phyloP scores from a whole-genome alignment of 1,140 invertebrate species.

The Anoplophora glabripennis region DNA sequence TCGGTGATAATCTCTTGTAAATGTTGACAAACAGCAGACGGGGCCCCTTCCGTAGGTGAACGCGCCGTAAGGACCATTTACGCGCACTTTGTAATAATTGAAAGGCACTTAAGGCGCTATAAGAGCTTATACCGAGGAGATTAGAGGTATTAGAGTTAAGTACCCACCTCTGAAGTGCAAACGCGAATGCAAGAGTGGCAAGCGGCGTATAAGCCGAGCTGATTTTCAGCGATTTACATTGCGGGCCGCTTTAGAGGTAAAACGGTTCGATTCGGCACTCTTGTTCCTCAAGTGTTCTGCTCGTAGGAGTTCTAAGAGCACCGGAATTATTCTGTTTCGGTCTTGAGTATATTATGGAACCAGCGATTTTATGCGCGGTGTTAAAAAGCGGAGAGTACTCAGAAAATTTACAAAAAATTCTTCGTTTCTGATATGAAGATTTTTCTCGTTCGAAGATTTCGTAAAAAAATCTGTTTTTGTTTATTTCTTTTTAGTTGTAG shows the following conservation, averaged over 20 bases:
- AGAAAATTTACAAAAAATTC: no score
- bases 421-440: no score
- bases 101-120: slow-evolving; percentile 38
- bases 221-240: slow-evolving; percentile 26
- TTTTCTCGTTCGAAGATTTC: no score
- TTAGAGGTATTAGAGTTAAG: slow-evolving; percentile 34
- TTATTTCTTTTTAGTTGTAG: no score
- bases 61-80: slow-evolving; percentile 13
- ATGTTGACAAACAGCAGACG: slow-evolving; percentile 35
- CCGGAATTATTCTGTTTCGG: no score
- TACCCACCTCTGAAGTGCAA: slow-evolving; percentile 25
- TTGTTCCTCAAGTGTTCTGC: no score
- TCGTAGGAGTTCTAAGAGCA: no score
- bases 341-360: no score
- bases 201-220: slow-evolving; percentile 15
- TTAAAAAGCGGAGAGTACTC: no score
- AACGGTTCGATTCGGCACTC: no score
- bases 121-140: slow-evolving; percentile 31
- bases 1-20: slow-evolving; percentile 28
- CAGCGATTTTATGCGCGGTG: no score
- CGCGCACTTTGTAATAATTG: slow-evolving; percentile 30
- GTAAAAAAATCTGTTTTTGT: no score
- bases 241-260: slow-evolving; percentile 5
- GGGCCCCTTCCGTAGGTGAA: background rate
- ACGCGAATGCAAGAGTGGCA: slow-evolving; percentile 27